Conservation (phyloP, 2,797 vertebrate genomes). For the Trachops cirrhosus region DNA sequence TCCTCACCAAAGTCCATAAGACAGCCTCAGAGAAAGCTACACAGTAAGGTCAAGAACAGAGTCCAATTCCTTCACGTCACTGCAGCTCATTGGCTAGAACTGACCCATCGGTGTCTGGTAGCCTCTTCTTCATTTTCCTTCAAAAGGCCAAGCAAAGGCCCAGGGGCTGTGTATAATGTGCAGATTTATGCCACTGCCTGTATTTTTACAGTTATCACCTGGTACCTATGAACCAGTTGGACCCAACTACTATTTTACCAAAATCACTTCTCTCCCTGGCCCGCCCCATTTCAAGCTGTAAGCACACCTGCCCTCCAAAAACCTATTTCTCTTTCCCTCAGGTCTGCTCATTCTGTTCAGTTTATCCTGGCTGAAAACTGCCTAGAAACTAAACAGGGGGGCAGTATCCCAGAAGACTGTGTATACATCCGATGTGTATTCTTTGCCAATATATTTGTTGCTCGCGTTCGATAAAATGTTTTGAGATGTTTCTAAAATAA, state of each 20-base stretch:
- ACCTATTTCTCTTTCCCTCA: neutral
- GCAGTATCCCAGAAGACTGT: neutral
- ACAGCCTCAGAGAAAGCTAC: neutral
- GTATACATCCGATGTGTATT: neutral
- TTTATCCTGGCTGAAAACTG: neutral
- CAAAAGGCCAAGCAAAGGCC: neutral
- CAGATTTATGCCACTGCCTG: too few species aligned
- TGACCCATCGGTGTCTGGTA: neutral
- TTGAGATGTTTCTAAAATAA: neutral
- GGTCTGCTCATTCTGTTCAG: neutral
- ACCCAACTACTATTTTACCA: neutral
- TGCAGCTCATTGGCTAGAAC: neutral
- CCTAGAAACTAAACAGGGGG: neutral
- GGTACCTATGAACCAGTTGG: neutral
- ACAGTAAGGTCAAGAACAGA: neutral
- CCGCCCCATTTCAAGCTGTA: neutral
- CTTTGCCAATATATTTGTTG: neutral
- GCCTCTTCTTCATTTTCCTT: neutral
- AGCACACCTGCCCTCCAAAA: neutral
- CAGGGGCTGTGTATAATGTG: neutral
- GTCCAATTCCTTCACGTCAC: neutral
- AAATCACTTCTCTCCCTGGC: neutral
- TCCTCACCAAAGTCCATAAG: neutral
- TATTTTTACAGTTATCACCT: too few species aligned
- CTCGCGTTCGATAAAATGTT: neutral